Evolutionary conservation across 2,113 vertebrate genomes (phyloP), one percentile per base, ranked within the genome.

Genomic region (Indicator indicator): DNA sequence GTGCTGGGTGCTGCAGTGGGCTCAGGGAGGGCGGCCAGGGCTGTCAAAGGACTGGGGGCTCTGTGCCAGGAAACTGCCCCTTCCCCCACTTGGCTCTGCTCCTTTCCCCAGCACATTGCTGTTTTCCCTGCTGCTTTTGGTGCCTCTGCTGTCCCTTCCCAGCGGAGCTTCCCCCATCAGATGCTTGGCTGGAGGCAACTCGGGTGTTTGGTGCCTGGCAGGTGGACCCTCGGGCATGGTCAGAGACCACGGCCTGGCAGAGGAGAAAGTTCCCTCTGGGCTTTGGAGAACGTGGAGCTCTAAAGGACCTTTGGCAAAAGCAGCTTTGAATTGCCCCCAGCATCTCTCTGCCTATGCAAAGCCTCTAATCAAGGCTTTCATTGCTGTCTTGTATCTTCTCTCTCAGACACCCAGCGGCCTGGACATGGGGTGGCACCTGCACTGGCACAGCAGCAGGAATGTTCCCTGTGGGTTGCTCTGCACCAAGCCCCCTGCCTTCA

Each of bases 151-250:
- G 33, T 30, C 44, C 15, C 20, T 50, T 74, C 65, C 71, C 83
- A 6, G 50, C 0, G 0, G 9, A n/a, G 3, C 8, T 83, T 55
- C n/a, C 26, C 32, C 10, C 2, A 1, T 5, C 16, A 36, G 30
- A 6, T 30, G 18, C 38, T 64, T 1, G 63, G 24, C 6, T 1
- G 6, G 15, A 5, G 60, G 28, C 15, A 16, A n/a, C 48, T 52
- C 2, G 0, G 17, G 30, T 3, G 18, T 3, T 16, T 62, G 46
- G 36, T 42, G 15, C 19, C 58, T 0, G 0, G 10, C 36, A 50
- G 33, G 19, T n/a, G 5, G 46, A 32, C 24, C 44, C n/a, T 68
- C 14, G 4, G 72, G 21, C n/a, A 2, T 0, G 3, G 33, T 9
- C 44, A 24, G 40, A 38, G 72, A 14, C 7, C 1, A 17, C 40